Evolutionary conservation across 2,888 invertebrate genomes (phyloP).

Genomic region (Cryptus armator): DNA sequence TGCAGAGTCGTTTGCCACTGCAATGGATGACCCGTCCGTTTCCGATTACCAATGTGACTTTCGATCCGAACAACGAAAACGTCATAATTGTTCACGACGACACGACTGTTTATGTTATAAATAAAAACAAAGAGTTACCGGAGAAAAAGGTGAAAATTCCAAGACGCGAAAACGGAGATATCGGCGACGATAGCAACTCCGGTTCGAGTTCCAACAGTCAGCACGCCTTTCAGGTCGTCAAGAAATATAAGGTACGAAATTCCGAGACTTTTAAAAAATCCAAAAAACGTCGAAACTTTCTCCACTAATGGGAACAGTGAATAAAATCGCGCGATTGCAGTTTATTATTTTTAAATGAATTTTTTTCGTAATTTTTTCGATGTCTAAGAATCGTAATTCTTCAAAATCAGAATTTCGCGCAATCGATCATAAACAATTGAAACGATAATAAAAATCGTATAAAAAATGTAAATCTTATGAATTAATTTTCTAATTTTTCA

Average conservation of each 20-base stretch:
- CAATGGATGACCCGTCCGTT: constrained; percentile 88
- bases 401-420: background rate
- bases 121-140: constrained; percentile 86
- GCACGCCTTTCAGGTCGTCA: constrained; percentile 84
- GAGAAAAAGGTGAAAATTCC: constrained; percentile 83
- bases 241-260: constrained; percentile 86
- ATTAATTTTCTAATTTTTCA: background rate
- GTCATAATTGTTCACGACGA: constrained; percentile 92
- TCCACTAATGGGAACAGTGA: too few relatives aligned
- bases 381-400: background rate
- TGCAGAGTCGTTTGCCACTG: constrained; percentile 86
- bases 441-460: background rate
- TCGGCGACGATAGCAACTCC: constrained; percentile 81
- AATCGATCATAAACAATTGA: background rate
- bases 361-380: too few relatives aligned
- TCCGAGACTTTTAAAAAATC: background rate
- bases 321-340: too few relatives aligned
- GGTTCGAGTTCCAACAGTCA: constrained; percentile 78
- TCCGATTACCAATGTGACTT: constrained; percentile 88
- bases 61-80: constrained; percentile 88
- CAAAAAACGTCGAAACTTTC: too few relatives aligned
- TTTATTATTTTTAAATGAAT: too few relatives aligned
- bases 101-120: constrained; percentile 88
- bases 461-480: background rate
- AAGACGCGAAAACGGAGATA: constrained; percentile 82